Evolutionary conservation across 2,797 vertebrate species (phyloP).

Genomic region (Brachyrhaphis roseni): DNA sequence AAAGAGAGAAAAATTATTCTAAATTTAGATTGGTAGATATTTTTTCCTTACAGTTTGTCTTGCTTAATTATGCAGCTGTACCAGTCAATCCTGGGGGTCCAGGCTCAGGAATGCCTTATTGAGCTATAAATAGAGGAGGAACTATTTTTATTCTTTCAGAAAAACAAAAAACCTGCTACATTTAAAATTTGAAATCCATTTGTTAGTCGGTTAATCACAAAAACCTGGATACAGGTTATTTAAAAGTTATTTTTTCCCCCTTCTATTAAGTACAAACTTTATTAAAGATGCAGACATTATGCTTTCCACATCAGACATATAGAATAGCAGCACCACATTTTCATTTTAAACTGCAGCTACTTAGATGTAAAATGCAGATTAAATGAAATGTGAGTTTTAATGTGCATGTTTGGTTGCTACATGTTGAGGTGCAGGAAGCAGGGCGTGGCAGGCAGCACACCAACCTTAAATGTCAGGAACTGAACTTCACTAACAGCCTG

Average conservation of each 20-base stretch:
- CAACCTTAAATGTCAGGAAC: conserved; percentile 67
- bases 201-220: background rate
- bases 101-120: background rate
- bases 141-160: background rate
- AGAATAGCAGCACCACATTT: background rate
- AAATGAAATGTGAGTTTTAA: background rate
- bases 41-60: background rate
- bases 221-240: background rate
- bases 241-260: background rate
- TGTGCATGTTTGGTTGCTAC: background rate
- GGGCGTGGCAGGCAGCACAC: conserved; percentile 73
- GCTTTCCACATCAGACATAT: background rate
- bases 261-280: background rate
- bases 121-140: background rate
- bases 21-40: background rate
- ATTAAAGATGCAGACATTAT: background rate
- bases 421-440: conserved; percentile 32
- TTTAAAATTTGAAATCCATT: background rate
- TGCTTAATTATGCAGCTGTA: background rate
- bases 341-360: background rate
- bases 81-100: background rate
- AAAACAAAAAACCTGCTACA: background rate
- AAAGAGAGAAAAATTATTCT: background rate
- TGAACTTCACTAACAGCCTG: conserved; percentile 43
- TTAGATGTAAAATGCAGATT: background rate